Evolutionary conservation across 2,113 vertebrate species (phyloP), one percentile per base, ranked within the genome.

Genomic region (Lampris megalopsis): DNA sequence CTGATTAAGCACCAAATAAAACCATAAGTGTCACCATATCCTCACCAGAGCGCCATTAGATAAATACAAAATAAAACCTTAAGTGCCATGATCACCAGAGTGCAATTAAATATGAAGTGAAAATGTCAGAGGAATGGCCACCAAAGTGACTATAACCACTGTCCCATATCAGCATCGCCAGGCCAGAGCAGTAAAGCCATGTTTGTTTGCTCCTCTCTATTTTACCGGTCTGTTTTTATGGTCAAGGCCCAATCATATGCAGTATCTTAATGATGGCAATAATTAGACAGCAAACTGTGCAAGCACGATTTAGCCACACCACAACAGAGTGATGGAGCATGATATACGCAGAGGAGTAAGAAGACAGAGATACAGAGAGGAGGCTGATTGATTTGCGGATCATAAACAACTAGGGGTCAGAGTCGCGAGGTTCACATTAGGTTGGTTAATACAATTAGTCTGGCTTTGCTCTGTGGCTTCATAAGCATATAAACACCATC

Each of bases 91-190:
- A 92, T 90, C 75, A 72, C 82, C 77, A 47, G 11, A 45, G 84
- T 24, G 79, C 81, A 79, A 82, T 92, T 92, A 89, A 87, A 90
- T 79, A 81, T 82, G 83, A 87, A 90, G 89, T 90, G 71, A 89
- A 91, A 91, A 86, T 83, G 91, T 87, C 91, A 89, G 75, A 68
- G 79, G 85, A 84, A 77, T 67, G 66, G 78, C 83, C 68, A 67
- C 59, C 75, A 64, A 80, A 80, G 24, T 10, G 77, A 68, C 67
- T 69, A 3, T 88, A 85, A 88, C 53, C 63, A 76, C 75, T 68
- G 80, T 86, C 79, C 78, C 87, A 6, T 92, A 91, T 92, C 91
- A 88, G 87, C 77, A 63, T 10, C 6, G 38, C 84, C 91, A 91
- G 91, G 79, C 91, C 42, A n/a, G 7, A n/a, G 89, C 88, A 69